Percentiles rank a stretch among this genome's conserved stretches.
phyloP scores from a whole-genome alignment of 2,888 invertebrate species.

The Unio pictorum region DNA sequence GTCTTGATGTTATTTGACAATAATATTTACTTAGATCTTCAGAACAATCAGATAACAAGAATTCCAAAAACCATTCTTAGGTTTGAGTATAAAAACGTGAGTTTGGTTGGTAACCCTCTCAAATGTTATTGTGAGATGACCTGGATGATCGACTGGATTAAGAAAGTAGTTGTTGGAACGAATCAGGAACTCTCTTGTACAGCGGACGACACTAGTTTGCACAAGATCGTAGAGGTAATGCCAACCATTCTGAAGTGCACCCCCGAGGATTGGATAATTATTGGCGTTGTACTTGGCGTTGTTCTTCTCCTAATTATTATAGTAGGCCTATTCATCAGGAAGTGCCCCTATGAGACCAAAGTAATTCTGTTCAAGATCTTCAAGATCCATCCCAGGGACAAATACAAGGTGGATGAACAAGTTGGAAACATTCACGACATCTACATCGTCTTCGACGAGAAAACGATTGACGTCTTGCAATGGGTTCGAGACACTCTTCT shows the following conservation, averaged over 20 bases:
- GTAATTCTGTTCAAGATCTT: conserved; percentile 33
- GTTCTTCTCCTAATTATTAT: conserved; percentile 9
- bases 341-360: conserved; percentile 44
- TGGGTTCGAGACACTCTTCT: no score
- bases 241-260: conserved; percentile 7
- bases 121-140: conserved; percentile 37
- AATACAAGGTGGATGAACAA: conserved; percentile 25
- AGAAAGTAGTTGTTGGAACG: not conserved
- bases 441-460: no score
- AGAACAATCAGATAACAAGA: conserved; percentile 9
- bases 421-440: conserved; percentile 14
- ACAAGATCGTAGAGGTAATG: conserved; percentile 18
- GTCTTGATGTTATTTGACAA: no score
- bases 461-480: no score
- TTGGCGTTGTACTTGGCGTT: conserved; percentile 5
- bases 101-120: conserved; percentile 24
- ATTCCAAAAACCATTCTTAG: conserved; percentile 29
- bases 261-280: conserved; percentile 5
- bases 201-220: conserved; percentile 7
- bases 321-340: conserved; percentile 21
- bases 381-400: conserved; percentile 23
- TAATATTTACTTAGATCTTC: conserved; percentile 10
- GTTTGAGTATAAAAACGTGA: conserved; percentile 20
- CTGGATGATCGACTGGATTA: conserved; percentile 38
- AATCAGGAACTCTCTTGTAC: conserved; percentile 7